Base-by-base conservation (phyloP, 2,888 invertebrate genomes). In the Thalpophila matura region DNA sequence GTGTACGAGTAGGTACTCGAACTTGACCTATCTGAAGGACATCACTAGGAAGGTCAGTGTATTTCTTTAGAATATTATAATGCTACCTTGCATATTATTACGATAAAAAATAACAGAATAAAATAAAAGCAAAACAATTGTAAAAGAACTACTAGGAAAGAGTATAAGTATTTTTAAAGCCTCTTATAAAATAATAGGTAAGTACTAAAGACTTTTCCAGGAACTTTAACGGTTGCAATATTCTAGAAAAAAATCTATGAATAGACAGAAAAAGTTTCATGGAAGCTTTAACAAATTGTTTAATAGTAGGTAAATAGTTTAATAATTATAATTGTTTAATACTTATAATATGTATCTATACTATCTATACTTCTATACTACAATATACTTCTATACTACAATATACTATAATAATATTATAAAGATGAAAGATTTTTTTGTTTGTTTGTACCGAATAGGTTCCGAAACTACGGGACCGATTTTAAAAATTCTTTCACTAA, bases 11-110 rank as follows among this genome's bases (percentile, higher is more conserved):
- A 24, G 4, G 14, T 29, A 16, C 40, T 63, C 33, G 59, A 58
- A 42, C 46, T 24, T 68, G 46, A 68, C 40, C 33, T 59, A 68
- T 59, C 27, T 46, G 27, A 59, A 63, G 40, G 27, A 29, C 27
- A 10, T 42, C 14, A 35, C 40, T 29, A 27, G 31, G 26, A 57
- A 38, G 22, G 45, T 46, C 18, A 57, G 22, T 14, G 20, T 33
- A 33, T 24, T 27, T 64, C 35, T 66, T 62, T 29, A n/a, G 7
- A 43, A 16, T 16, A 20, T 12, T 18, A 18, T n/a, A n/a, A n/a
- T 43, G 10, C 35, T 35, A 43, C 24, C 9, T 24, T 5, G 18
- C 9, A 22, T 16, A 22, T 5, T 50, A 4, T 7, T 16, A n/a
- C 9, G 1, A 26, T n/a, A n/a, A 14, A 38, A 20, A 6, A 3